Percentiles rank a stretch among this genome's conserved stretches.
Evolutionary conservation across 2,888 invertebrate genomes (phyloP).

Genomic region (Flexamia atlantica): DNA sequence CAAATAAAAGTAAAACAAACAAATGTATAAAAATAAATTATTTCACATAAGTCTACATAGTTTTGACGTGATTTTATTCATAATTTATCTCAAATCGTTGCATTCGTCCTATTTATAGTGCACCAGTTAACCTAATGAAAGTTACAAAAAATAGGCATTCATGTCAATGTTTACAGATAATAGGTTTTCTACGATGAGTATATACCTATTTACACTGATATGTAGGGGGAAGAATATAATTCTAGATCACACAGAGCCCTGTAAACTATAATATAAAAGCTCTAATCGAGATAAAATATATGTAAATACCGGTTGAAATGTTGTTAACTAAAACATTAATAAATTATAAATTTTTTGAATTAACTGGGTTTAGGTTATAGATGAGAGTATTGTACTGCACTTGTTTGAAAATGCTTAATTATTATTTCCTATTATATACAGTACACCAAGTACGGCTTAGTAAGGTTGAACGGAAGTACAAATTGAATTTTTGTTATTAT

Average conservation of each 20-base stretch:
- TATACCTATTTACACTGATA: background rate
- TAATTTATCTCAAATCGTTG: too few species aligned
- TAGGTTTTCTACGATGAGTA: background rate
- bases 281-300: background rate
- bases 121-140: too few species aligned
- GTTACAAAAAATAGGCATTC: too few species aligned
- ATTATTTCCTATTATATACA: slow-evolving; percentile 4
- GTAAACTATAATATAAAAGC: background rate
- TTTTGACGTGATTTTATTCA: too few species aligned
- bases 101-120: too few species aligned
- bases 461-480: background rate
- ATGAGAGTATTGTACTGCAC: slow-evolving; percentile 34
- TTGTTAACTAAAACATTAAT: background rate
- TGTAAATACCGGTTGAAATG: background rate
- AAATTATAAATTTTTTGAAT: background rate
- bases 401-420: slow-evolving; percentile 4
- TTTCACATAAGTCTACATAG: too few species aligned
- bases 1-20: too few species aligned
- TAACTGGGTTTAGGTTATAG: slow-evolving; percentile 2
- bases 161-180: too few species aligned
- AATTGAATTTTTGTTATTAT: too few species aligned
- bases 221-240: background rate
- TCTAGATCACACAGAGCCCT: background rate
- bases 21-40: too few species aligned
- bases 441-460: background rate